Conservation (phyloP, 2,888 invertebrate genomes). For the Mythimna albipuncta region DNA sequence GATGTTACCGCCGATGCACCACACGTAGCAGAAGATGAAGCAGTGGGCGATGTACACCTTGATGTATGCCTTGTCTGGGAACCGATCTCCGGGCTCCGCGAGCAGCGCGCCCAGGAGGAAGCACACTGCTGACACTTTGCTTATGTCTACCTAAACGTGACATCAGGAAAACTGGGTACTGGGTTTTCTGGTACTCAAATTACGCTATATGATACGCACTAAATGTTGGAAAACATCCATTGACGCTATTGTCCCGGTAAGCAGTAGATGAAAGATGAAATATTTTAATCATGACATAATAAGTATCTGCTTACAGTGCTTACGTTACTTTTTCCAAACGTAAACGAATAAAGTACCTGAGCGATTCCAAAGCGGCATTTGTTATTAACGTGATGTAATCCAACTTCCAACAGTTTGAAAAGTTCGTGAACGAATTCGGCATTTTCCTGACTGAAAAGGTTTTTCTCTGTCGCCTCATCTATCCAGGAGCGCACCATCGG, state of each 20-base stretch:
- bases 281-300: background rate
- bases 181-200: too few species aligned
- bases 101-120: constrained; percentile 93
- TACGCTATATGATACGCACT: background rate
- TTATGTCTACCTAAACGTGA: constrained; percentile 93
- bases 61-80: constrained; percentile 91
- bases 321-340: background rate
- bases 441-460: constrained; percentile 89
- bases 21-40: constrained; percentile 95
- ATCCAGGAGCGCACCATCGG: constrained; percentile 96
- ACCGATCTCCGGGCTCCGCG: constrained; percentile 91
- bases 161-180: background rate
- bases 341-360: constrained; percentile 81
- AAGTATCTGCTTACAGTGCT: background rate
- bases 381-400: constrained; percentile 92
- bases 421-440: constrained; percentile 92
- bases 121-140: constrained; percentile 95
- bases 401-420: constrained; percentile 93
- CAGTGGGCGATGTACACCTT: constrained; percentile 93
- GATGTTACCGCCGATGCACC: constrained; percentile 97
- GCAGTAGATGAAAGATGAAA: too few species aligned
- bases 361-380: constrained; percentile 93
- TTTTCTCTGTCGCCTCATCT: constrained; percentile 86
- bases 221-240: background rate
- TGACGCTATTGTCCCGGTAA: too few species aligned